phyloP scores from a whole-genome alignment of 2,113 vertebrate genomes.

The Tachycineta bicolor region DNA sequence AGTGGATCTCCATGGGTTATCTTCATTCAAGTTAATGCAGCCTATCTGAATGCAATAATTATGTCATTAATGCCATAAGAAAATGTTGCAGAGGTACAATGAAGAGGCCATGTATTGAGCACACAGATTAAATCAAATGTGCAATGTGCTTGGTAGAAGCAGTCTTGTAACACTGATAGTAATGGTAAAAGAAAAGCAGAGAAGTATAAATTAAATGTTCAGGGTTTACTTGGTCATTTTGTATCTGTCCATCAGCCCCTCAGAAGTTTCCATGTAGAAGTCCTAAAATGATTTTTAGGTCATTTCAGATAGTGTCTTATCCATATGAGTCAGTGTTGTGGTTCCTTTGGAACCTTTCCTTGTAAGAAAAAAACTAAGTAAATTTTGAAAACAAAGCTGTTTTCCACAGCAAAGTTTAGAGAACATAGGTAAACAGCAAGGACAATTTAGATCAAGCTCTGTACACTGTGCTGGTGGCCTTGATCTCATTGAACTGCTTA shows the following conservation, averaged over 20 bases:
- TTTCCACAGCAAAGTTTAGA: background rate
- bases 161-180: background rate
- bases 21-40: background rate
- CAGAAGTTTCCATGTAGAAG: background rate
- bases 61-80: conserved; percentile 22
- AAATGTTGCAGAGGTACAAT: background rate
- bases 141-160: background rate
- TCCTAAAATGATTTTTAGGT: background rate
- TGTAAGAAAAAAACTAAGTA: background rate
- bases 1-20: conserved; percentile 45
- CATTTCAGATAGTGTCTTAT: background rate
- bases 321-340: background rate
- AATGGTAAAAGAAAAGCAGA: background rate
- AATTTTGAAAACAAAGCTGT: background rate
- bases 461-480: background rate
- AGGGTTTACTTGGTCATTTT: background rate
- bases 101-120: background rate
- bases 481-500: background rate
- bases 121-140: background rate
- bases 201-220: background rate
- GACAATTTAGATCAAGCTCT: background rate
- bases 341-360: background rate
- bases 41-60: conserved; percentile 16
- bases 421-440: background rate
- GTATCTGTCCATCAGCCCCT: background rate